phyloP scores from a whole-genome alignment of 2,113 vertebrate genomes.

The Martes martes region DNA sequence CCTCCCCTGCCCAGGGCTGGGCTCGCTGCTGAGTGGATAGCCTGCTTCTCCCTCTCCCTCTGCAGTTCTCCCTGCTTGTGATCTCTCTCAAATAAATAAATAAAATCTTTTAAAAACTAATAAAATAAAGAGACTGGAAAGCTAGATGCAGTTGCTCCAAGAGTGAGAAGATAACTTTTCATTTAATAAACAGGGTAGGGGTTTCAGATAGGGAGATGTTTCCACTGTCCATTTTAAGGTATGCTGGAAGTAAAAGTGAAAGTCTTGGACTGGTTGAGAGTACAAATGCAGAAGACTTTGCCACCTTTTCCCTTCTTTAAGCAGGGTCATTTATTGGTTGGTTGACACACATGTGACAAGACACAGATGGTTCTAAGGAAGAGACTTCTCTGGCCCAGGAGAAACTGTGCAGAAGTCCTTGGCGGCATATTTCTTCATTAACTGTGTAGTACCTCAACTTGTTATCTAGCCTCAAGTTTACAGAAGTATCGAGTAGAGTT shows the following conservation, averaged over 20 bases:
- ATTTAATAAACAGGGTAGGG: background rate
- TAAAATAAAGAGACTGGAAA: background rate
- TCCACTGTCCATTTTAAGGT: background rate
- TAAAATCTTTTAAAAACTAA: background rate
- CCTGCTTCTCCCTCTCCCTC: background rate
- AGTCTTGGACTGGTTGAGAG: background rate
- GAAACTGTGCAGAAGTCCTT: background rate
- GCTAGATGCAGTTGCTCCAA: background rate
- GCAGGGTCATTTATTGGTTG: conserved; percentile 23
- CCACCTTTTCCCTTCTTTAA: conserved; percentile 53
- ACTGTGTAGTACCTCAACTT: background rate
- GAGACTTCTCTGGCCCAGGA: background rate
- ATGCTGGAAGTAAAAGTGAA: conserved; percentile 46
- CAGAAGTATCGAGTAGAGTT: background rate
- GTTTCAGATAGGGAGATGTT: background rate
- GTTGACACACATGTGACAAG: conserved; percentile 14
- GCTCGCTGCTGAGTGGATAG: too few relatives aligned
- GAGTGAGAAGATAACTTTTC: background rate
- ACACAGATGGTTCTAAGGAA: background rate
- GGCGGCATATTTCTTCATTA: background rate
- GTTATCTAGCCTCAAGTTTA: background rate
- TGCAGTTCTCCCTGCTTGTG: background rate
- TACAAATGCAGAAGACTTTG: background rate
- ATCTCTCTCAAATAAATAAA: background rate
- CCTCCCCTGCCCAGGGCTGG: too few relatives aligned